phyloP scores from a whole-genome alignment of 1,140 invertebrate species.

The Calycopis cecrops region DNA sequence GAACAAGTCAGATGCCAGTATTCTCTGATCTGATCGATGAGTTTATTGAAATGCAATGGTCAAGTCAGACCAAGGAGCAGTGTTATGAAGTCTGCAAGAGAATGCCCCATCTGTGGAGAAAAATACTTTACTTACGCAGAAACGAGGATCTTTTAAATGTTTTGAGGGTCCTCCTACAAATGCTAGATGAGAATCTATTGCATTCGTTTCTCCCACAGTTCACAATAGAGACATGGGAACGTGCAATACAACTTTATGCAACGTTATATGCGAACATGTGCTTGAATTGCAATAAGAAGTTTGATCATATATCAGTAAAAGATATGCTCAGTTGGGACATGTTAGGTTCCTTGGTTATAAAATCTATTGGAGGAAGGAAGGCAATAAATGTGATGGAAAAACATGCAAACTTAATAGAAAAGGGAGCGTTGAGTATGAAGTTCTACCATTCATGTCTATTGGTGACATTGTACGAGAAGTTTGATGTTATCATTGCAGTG shows the following conservation, averaged over 20 bases:
- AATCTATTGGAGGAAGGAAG: slow-evolving; percentile 66
- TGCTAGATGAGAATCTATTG: slow-evolving; percentile 66
- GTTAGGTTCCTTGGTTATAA: slow-evolving; percentile 62
- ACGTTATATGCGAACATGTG: slow-evolving; percentile 65
- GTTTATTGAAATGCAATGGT: slow-evolving; percentile 70
- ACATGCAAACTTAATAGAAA: slow-evolving; percentile 53
- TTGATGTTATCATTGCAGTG: slow-evolving; percentile 46
- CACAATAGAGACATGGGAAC: slow-evolving; percentile 65
- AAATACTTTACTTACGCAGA: slow-evolving; percentile 64
- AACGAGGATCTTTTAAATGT: slow-evolving; percentile 70
- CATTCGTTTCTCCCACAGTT: slow-evolving; percentile 69
- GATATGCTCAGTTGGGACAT: slow-evolving; percentile 68
- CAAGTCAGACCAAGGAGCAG: slow-evolving; percentile 54
- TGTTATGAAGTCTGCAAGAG: slow-evolving; percentile 75
- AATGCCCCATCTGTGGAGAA: slow-evolving; percentile 77
- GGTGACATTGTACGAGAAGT: slow-evolving; percentile 61
- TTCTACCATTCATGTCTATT: slow-evolving; percentile 67
- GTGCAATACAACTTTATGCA: slow-evolving; percentile 58
- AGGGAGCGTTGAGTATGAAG: slow-evolving; percentile 56
- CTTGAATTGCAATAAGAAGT: slow-evolving; percentile 69
- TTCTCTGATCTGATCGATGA: slow-evolving; percentile 64
- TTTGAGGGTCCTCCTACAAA: slow-evolving; percentile 64
- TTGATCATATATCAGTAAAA: slow-evolving; percentile 57
- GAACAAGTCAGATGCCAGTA: slow-evolving; percentile 56
- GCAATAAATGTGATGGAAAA: slow-evolving; percentile 59